A percentile compares a stretch with the other conserved stretches of the same genome.
Evolutionary conservation across 2,888 invertebrate species (phyloP).

Genomic region (Lobophora halterata): DNA sequence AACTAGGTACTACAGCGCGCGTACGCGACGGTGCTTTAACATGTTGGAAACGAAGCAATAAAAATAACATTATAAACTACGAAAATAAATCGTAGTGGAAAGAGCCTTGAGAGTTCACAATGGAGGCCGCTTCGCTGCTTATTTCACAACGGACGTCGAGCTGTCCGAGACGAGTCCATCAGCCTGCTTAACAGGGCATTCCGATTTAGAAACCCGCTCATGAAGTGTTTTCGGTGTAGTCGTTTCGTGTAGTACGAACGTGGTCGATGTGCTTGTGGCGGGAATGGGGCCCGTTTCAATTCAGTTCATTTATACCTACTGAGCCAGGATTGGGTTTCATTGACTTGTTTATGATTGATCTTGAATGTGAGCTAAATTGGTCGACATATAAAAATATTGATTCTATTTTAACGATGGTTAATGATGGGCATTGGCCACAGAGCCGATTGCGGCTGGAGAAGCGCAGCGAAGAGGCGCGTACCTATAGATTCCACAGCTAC

Average conservation of each 20-base stretch:
- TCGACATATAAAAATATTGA: background rate
- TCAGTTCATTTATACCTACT: slow-evolving; percentile 5
- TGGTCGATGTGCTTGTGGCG: background rate
- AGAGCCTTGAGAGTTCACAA: slow-evolving; percentile 23
- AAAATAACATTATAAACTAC: slow-evolving; percentile 20
- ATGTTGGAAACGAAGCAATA: slow-evolving; percentile 13
- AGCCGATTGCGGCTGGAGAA: no score
- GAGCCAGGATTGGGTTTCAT: slow-evolving; percentile 13
- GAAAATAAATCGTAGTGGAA: slow-evolving; percentile 22
- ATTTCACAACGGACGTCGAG: slow-evolving; percentile 15
- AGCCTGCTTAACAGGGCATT: slow-evolving; percentile 1
- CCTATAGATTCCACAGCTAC: no score
- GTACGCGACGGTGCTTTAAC: background rate
- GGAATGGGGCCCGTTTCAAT: slow-evolving; percentile 6
- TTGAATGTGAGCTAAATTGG: slow-evolving; percentile 2
- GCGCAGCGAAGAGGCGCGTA: no score
- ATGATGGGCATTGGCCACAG: no score
- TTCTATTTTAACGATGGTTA: no score
- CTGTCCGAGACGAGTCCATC: slow-evolving; percentile 20
- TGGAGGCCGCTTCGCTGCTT: slow-evolving; percentile 20
- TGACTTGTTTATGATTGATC: slow-evolving; percentile 14
- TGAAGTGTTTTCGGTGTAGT: no score
- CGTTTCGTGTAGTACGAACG: no score
- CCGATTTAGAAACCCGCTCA: slow-evolving; percentile 3
- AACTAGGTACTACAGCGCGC: no score